Base-by-base conservation (phyloP, 2,797 vertebrate species). In the Tamandua tetradactyla region DNA sequence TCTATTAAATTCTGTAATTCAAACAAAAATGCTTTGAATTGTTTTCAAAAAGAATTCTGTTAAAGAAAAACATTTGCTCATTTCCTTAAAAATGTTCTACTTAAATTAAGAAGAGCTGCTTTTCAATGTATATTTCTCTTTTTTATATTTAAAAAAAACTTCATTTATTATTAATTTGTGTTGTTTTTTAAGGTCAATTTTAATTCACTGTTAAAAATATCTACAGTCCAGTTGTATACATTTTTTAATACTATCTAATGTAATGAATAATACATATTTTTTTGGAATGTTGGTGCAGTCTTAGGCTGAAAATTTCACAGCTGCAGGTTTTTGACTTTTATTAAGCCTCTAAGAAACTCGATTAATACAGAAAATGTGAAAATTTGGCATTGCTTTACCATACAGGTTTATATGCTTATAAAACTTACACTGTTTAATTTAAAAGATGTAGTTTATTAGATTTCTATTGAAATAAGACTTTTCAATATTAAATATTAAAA, bases 401-500 rank as follows among this genome's bases (percentile, higher is more conserved):
- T 47, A 78, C 1, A 83, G 15, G 6, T 90, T 69, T 83, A 88
- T 74, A 66, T 94, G 12, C 18, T 95, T 95, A 78, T 12, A 91
- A 78, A 87, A 82, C 25, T 91, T 95, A 91, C 4, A 88, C 7
- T 35, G 49, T 84, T 71, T 52, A 87, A 66, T 27, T 86, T 91
- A 93, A 25, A 91, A 94, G 6, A 85, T n/a, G 93, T 8, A 81
- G 18, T 12, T 96, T 86, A 94, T 14, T 90, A 72, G 27, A 96
- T 57, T 95, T 92, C 91, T 3, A 94, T 2, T 30, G 57, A 95
- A 93, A 82, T 83, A 95, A 89, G 37, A 66, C 23, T 89, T 94
- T 91, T 82, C 68, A 93, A 55, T 92, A 91, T 94, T 89, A 95
- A 85, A 72, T 69, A n/a, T 40, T 87, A 94, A 94, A 90, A 92